phyloP scores from a whole-genome alignment of 2,113 vertebrate genomes.

The Actenoides hombroni region DNA sequence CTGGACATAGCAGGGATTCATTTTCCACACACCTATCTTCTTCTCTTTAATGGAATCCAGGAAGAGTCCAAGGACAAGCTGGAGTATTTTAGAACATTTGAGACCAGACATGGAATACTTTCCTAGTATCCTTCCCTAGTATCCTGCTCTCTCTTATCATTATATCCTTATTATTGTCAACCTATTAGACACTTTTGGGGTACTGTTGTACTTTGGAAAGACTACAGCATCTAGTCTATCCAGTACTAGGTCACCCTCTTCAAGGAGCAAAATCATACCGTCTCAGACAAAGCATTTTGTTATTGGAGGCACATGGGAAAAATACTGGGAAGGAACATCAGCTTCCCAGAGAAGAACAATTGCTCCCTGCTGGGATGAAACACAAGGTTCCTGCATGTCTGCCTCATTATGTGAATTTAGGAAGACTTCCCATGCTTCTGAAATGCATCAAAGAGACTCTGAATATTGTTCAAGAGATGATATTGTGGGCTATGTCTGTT shows the following conservation, averaged over 20 bases:
- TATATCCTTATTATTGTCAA: not conserved
- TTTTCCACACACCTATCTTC: not conserved
- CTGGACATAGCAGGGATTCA: not conserved
- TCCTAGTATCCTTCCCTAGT: not conserved
- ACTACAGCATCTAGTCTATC: not conserved
- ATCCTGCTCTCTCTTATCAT: not conserved
- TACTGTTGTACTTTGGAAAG: not conserved
- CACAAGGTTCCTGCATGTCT: not conserved
- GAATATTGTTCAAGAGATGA: not conserved
- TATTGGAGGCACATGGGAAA: not conserved
- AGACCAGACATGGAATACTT: not conserved
- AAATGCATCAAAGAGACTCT: not conserved
- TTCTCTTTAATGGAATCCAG: not conserved
- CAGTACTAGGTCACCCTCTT: not conserved
- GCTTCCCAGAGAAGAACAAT: not conserved
- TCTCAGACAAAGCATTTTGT: not conserved
- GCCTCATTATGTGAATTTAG: constrained; percentile 17
- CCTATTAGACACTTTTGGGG: not conserved
- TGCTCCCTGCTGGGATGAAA: not conserved
- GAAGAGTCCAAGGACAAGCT: not conserved
- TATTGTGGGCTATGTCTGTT: not conserved
- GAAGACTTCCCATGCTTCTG: not conserved
- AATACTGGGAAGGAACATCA: not conserved
- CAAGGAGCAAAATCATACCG: not conserved
- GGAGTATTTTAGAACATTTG: not conserved